These are phyloP conservation scores for Bathynomus jamesi DNA, from an alignment of 1,140 invertebrate genomes.

Conservation along the genomic window DNA sequence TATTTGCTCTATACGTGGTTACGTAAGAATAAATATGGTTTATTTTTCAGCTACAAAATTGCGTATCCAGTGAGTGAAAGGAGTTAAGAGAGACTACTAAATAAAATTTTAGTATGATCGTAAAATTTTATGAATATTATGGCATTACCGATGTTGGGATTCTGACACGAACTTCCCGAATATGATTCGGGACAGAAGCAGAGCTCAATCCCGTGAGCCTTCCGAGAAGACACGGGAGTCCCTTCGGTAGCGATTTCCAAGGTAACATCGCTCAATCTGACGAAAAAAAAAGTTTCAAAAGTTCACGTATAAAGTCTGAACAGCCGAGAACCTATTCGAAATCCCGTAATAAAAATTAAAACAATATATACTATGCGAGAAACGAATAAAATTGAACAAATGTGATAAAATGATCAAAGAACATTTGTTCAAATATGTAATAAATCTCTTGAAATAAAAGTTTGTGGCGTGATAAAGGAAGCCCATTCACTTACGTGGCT, in stretches of 20 bases:
- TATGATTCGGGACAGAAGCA: slow-evolving; percentile 77
- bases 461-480: too few relatives aligned
- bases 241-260: slow-evolving; percentile 62
- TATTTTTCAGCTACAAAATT: too few relatives aligned
- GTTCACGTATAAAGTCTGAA: slow-evolving; percentile 33
- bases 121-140: too few relatives aligned
- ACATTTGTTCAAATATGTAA: too few relatives aligned
- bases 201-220: slow-evolving; percentile 76
- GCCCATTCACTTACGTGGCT: slow-evolving; percentile 56
- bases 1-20: too few relatives aligned
- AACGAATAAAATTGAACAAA: not conserved
- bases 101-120: too few relatives aligned
- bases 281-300: too few relatives aligned
- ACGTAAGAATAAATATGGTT: too few relatives aligned
- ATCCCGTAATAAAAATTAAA: not conserved
- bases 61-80: too few relatives aligned
- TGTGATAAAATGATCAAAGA: too few relatives aligned
- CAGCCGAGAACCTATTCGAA: not conserved
- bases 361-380: not conserved
- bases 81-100: too few relatives aligned
- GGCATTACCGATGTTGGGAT: slow-evolving; percentile 37
- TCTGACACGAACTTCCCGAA: slow-evolving; percentile 72
- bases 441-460: too few relatives aligned
- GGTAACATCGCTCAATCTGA: slow-evolving; percentile 64
- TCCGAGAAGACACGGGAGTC: slow-evolving; percentile 39